Percentiles rank a stretch among this genome's conserved stretches.
These are phyloP conservation scores for Ophthalmolycus amberensis DNA, from an alignment of 2,113 vertebrate genomes.

Conservation along the genomic window DNA sequence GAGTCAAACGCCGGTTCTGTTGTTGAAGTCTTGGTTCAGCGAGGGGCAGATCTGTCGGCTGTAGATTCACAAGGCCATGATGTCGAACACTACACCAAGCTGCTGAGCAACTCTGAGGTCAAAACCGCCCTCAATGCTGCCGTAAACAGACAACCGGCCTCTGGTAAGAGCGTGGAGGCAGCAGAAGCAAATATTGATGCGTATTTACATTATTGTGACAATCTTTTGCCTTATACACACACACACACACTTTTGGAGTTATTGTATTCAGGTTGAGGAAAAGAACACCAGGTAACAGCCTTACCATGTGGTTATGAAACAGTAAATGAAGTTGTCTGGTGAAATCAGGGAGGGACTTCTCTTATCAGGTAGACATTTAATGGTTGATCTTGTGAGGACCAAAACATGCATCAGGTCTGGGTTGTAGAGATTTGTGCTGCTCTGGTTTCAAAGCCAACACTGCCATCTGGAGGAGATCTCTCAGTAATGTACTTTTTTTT, in stretches of 20 bases:
- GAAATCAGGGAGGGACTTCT: background rate
- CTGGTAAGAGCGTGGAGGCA: conserved; percentile 80
- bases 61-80: conserved; percentile 91
- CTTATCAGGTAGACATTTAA: background rate
- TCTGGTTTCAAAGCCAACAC: conserved; percentile 46
- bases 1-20: conserved; percentile 82
- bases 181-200: background rate
- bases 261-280: no score
- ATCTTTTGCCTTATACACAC: no score
- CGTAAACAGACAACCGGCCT: conserved; percentile 83
- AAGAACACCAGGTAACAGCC: no score
- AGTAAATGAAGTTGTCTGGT: no score
- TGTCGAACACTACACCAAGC: conserved; percentile 87
- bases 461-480: conserved; percentile 63
- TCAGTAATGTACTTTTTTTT: background rate
- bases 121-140: conserved; percentile 79
- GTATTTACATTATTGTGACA: no score
- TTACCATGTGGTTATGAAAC: no score
- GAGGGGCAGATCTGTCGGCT: conserved; percentile 85
- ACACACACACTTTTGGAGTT: no score
- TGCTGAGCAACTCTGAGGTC: conserved; percentile 86
- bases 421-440: background rate
- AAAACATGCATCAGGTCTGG: background rate
- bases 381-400: background rate
- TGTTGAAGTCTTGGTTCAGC: conserved; percentile 87